Evolutionary conservation across 2,113 vertebrate species (phyloP), one percentile per base, ranked within the genome.

Genomic region (Sakesphorus luctuosus): DNA sequence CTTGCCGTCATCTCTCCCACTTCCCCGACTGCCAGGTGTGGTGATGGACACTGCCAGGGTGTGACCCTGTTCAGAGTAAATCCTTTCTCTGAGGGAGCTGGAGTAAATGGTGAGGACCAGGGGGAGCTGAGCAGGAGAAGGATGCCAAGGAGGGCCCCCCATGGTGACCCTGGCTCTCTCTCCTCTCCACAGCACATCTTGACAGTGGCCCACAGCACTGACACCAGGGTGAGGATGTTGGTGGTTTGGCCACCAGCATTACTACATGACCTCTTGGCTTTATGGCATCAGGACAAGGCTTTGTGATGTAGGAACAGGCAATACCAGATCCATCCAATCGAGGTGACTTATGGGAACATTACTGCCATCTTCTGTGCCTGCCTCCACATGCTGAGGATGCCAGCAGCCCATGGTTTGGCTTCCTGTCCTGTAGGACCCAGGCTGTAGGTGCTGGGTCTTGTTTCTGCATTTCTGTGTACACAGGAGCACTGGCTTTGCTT

Each of bases 371-470:
- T 49, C 72, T 46, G 52, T 24, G 19, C 29, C 71, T 68, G 33
- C 11, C 25, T 23, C n/a, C 1, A 0, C 47, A 1, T 1, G 26
- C 8, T 0, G 0, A 40, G 53, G 81, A 26, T 61, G 55, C 43
- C 19, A 31, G 4, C 10, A 11, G 11, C 2, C 43, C 2, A 0
- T 1, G 3, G 13, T 28, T 63, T 1, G 1, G 6, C 33, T 69
- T 53, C 50, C 23, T 18, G 20, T 38, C 29, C 65, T 14, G 46
- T 24, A 63, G 74, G 38, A 65, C 40, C 8, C 75, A 83, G 67
- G 58, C 69, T 50, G 43, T 2, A 3, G 33, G 53, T 2, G 0
- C 26, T 4, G 28, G 35, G 44, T 29, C 78, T 79, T 0, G 0
- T 25, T 71, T 46, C 38, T 31, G 18, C 3, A 0, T 55, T 80